A percentile compares a stretch with the other conserved stretches of the same genome.
Evolutionary conservation across 2,797 vertebrate genomes (phyloP).

Genomic region (Neoniphon sammara): DNA sequence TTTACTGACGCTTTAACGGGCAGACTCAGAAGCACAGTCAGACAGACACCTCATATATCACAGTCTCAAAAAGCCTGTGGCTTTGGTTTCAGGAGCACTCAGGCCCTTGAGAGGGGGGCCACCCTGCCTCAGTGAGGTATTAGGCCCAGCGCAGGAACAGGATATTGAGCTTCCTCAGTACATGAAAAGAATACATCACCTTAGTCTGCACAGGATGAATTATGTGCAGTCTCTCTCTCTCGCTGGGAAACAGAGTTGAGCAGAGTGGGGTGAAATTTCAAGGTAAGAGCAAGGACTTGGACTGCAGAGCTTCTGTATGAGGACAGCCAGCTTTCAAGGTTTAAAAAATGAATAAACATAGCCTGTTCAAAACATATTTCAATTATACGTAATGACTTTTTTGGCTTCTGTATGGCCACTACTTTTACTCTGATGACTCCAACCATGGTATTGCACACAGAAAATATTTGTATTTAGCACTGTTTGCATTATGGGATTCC

Average conservation of each 20-base stretch:
- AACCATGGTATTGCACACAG: conserved; percentile 6
- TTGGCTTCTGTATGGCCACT: neutral
- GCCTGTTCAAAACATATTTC: conserved; percentile 10
- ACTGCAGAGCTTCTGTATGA: conserved; percentile 28
- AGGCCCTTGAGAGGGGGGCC: conserved; percentile 61
- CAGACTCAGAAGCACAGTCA: conserved; percentile 52
- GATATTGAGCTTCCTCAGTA: conserved; percentile 82
- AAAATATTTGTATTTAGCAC: neutral
- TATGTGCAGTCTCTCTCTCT: conserved; percentile 52
- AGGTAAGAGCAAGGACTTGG: conserved; percentile 19
- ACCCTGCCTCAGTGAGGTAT: conserved; percentile 66
- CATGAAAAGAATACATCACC: conserved; percentile 81
- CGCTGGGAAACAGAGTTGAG: conserved; percentile 17
- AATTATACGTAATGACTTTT: neutral
- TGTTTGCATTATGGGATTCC: conserved; percentile 41
- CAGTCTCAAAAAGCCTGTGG: conserved; percentile 64
- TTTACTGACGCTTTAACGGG: conserved; percentile 64
- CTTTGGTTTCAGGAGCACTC: conserved; percentile 71
- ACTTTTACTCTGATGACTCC: conserved; percentile 6
- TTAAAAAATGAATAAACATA: conserved; percentile 8
- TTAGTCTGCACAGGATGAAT: conserved; percentile 69
- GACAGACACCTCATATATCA: conserved; percentile 78
- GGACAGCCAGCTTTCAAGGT: conserved; percentile 15
- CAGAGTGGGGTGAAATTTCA: conserved; percentile 12
- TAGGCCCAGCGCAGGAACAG: conserved; percentile 76